Evolutionary conservation across 2,797 vertebrate species (phyloP).

Genomic region (Crypturellus tataupa): DNA sequence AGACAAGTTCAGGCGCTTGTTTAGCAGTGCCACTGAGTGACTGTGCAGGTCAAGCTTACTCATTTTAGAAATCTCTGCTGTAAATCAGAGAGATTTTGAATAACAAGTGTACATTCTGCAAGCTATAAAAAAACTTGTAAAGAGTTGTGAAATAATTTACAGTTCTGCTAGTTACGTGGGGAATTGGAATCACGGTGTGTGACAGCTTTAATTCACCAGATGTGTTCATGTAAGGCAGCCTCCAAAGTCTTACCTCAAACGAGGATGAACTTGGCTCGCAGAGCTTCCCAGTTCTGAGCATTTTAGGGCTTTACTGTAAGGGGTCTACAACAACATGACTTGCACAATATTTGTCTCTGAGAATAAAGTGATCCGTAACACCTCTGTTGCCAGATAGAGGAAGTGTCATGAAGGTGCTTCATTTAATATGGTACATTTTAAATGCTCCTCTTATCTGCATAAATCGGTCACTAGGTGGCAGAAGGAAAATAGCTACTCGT

Average conservation of each 20-base stretch:
- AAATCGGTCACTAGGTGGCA: conserved; percentile 73
- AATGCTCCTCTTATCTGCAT: background rate
- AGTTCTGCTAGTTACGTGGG: background rate
- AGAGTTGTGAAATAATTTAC: conserved; percentile 45
- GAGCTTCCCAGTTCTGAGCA: background rate
- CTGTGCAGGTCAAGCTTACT: background rate
- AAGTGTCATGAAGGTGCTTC: conserved; percentile 2
- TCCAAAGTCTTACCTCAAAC: conserved; percentile 44
- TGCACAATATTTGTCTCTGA: conserved; percentile 10
- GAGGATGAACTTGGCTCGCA: conserved; percentile 34
- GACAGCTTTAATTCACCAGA: conserved; percentile 19
- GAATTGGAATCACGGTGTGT: background rate
- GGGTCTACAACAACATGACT: conserved; percentile 11
- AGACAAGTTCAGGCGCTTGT: background rate
- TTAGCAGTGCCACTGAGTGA: background rate
- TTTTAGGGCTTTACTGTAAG: conserved; percentile 30
- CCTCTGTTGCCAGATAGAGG: background rate
- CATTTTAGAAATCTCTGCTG: background rate
- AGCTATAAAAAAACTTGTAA: background rate
- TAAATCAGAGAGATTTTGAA: conserved; percentile 27
- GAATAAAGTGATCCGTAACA: conserved; percentile 28
- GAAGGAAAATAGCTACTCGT: conserved; percentile 58
- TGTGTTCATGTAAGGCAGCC: conserved; percentile 15
- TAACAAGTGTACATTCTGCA: conserved; percentile 2
- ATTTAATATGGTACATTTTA: background rate